A percentile compares a stretch with the other conserved stretches of the same genome.
phyloP scores from a whole-genome alignment of 1,140 invertebrate genomes.

The Drosophila mojavensis region DNA sequence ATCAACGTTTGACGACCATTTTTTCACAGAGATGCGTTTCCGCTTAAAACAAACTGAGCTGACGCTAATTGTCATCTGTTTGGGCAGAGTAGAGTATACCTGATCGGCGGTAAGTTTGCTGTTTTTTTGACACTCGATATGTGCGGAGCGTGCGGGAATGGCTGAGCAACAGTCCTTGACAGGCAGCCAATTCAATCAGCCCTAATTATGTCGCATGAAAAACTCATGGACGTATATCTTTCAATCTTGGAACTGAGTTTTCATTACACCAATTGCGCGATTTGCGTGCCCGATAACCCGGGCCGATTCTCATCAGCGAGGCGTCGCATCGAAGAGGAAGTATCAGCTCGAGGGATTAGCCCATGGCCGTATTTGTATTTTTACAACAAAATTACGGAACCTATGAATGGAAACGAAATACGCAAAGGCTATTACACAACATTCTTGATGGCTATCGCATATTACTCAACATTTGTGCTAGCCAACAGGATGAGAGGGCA shows the following conservation, averaged over 20 bases:
- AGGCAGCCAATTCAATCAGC: conserved; percentile 64
- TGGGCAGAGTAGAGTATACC: neutral
- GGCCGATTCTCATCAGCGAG: conserved; percentile 7
- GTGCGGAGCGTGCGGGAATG: conserved; percentile 12
- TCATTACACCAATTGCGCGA: conserved; percentile 26
- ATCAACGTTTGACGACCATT: conserved; percentile 14
- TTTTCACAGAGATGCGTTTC: conserved; percentile 31
- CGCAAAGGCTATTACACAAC: neutral
- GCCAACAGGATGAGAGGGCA: neutral
- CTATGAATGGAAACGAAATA: conserved; percentile 15
- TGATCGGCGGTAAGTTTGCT: conserved; percentile 29
- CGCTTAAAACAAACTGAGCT: conserved; percentile 7
- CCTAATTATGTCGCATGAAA: conserved; percentile 72
- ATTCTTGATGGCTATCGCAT: conserved; percentile 1
- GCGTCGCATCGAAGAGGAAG: conserved; percentile 25
- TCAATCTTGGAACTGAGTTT: conserved; percentile 16
- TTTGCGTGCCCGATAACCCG: conserved; percentile 24
- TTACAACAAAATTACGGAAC: conserved; percentile 17
- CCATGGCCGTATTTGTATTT: conserved; percentile 43
- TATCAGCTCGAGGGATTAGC: conserved; percentile 19
- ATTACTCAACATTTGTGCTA: neutral
- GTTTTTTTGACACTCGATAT: conserved; percentile 62
- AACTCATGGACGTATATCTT: conserved; percentile 44
- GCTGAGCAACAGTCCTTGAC: conserved; percentile 54
- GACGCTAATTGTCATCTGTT: conserved; percentile 41